Evolutionary conservation across 2,888 invertebrate genomes (phyloP).

Genomic region (Nomada fabriciana): DNA sequence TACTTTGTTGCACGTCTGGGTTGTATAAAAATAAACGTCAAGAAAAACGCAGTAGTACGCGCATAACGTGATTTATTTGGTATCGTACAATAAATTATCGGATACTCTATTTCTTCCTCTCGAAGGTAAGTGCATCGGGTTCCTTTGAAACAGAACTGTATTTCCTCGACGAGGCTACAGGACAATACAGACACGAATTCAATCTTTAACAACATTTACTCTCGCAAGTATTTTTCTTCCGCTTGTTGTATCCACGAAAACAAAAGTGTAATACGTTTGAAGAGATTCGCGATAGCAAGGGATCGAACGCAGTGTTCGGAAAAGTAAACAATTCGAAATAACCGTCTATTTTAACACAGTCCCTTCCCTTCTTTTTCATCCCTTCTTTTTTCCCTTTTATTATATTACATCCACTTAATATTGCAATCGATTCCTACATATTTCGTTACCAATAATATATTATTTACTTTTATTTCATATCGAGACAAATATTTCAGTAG

Average conservation of each 20-base stretch:
- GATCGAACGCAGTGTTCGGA: not conserved
- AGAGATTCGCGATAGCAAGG: not conserved
- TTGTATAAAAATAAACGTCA: not conserved
- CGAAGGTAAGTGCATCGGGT: constrained; percentile 21
- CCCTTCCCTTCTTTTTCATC: no score
- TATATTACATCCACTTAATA: not conserved
- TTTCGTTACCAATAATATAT: not conserved
- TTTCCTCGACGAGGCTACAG: constrained; percentile 22
- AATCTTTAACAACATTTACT: constrained; percentile 39
- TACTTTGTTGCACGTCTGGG: not conserved
- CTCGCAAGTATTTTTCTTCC: constrained; percentile 12
- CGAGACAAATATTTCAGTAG: not conserved
- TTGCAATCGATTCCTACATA: no score
- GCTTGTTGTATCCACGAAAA: constrained; percentile 30
- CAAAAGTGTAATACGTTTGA: constrained; percentile 4
- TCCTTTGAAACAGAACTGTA: constrained; percentile 25
- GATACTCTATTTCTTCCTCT: constrained; percentile 16
- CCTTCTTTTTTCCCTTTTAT: not conserved
- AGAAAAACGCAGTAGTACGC: not conserved
- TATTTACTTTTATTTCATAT: not conserved
- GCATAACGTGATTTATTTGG: constrained; percentile 22
- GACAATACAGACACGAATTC: constrained; percentile 29
- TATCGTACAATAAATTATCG: constrained; percentile 25
- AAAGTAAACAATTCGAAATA: constrained; percentile 11
- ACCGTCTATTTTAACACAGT: not conserved